Base-by-base conservation (phyloP, 2,888 invertebrate genomes). In the Amphipoea oculea region DNA sequence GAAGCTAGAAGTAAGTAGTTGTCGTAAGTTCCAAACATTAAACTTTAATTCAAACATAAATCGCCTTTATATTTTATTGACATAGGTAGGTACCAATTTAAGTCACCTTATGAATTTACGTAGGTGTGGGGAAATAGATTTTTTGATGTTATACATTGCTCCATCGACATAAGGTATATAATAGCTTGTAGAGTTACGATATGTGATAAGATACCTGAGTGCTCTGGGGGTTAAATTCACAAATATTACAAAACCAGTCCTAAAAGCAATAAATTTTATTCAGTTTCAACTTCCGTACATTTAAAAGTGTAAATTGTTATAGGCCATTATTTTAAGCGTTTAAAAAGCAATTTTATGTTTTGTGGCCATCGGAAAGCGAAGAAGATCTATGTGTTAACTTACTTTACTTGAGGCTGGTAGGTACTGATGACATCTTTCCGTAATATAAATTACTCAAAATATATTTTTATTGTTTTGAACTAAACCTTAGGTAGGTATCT, bases 271-370 rank as follows among this genome's bases (percentile, higher is more conserved):
- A 94, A 95, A 94, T 91, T 90, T 91, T 91, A 60, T 71, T 60
- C 60, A 71, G n/a, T n/a, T 92, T 89, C 89, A 86, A 94, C 93
- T 93, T 95, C 94, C 94, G 93, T 90, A 92, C 92, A 92, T 92
- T 92, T 89, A 85, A 89, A 94, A 91, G 94, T 95, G 95, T 94
- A 92, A 95, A 95, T 95, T 94, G 93, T 92, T 92, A 91, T 88
- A 92, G 92, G 89, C 91, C 90, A 94, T 92, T 92, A 93, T 94
- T 94, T 92, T 92, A 90, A 90, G 88, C 91, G 89, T 91, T 92
- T 93, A 94, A 95, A 95, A 93, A 95, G 95, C 95, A 93, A 94
- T 94, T 87, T 92, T 94, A 91, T 95, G 95, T 95, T 94, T 88
- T 86, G 88, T 88, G 90, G 87, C 89, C 88, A 91, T 75, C 74